Percentiles rank a stretch among this genome's conserved stretches.
Evolutionary conservation across 2,888 invertebrate genomes (phyloP).

Genomic region (Brenthis ino): DNA sequence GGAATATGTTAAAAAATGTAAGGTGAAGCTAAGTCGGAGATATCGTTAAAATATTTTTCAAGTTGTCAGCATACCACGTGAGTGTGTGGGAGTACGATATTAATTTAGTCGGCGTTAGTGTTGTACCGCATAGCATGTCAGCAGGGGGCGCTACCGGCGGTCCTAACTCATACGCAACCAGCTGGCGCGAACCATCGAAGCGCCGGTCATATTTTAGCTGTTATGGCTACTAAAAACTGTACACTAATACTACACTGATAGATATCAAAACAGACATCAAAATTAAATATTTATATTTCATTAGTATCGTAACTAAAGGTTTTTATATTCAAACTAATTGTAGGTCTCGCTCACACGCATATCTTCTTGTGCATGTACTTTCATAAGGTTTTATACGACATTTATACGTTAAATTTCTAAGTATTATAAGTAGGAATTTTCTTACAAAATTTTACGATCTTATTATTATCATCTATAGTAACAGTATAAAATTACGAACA

Average conservation of each 20-base stretch:
- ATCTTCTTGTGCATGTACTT: neutral
- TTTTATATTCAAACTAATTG: constrained; percentile 18
- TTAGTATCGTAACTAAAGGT: constrained; percentile 45
- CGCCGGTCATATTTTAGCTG: constrained; percentile 59
- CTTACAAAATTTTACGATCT: no score
- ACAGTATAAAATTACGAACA: no score
- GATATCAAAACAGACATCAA: constrained; percentile 64
- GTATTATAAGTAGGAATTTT: no score
- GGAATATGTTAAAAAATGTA: constrained; percentile 23
- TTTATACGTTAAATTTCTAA: no score
- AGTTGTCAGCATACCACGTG: constrained; percentile 47
- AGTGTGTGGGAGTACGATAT: constrained; percentile 47
- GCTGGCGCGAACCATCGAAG: constrained; percentile 48
- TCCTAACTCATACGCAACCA: constrained; percentile 55
- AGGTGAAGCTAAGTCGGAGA: constrained; percentile 18
- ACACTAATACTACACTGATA: constrained; percentile 66
- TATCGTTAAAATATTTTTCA: constrained; percentile 42
- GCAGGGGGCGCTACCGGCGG: constrained; percentile 76
- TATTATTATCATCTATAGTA: no score
- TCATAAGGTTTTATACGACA: neutral
- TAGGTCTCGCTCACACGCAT: neutral
- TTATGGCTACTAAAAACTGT: constrained; percentile 72
- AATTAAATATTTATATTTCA: constrained; percentile 56
- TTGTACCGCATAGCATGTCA: constrained; percentile 68
- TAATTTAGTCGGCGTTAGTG: constrained; percentile 65